A percentile compares a stretch with the other conserved stretches of the same genome.
phyloP scores from a whole-genome alignment of 2,888 invertebrate species.

The Lissocephala sabroskyi region DNA sequence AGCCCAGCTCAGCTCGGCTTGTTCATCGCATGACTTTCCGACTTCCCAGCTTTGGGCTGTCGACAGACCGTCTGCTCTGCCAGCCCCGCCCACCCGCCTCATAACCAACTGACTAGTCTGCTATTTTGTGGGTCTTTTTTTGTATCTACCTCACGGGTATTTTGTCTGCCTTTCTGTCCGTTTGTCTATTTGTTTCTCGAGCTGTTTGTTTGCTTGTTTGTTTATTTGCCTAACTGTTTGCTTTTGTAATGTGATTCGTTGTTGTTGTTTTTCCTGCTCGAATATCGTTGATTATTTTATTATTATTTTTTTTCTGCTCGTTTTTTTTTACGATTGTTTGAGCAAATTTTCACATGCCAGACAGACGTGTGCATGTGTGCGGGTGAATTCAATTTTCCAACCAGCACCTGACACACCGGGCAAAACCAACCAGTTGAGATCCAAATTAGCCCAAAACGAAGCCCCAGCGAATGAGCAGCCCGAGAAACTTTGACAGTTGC shows the following conservation, averaged over 20 bases:
- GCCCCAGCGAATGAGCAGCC: slow-evolving; percentile 1
- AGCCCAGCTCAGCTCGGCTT: no score
- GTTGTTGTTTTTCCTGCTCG: slow-evolving; percentile 28
- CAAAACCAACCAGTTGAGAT: slow-evolving; percentile 6
- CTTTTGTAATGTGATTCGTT: slow-evolving; percentile 55
- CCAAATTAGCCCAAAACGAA: slow-evolving; percentile 30
- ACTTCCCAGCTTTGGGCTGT: no score
- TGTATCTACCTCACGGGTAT: background rate
- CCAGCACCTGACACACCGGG: background rate
- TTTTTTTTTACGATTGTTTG: slow-evolving; percentile 43
- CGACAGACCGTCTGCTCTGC: background rate
- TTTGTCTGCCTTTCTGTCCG: slow-evolving; percentile 16
- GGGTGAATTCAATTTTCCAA: slow-evolving; percentile 2
- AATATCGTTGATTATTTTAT: slow-evolving; percentile 48
- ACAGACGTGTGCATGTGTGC: background rate
- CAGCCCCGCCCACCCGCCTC: no score
- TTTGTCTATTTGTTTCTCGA: slow-evolving; percentile 18
- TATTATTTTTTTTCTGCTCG: slow-evolving; percentile 60
- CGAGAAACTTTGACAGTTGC: slow-evolving; percentile 48
- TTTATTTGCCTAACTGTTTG: slow-evolving; percentile 58
- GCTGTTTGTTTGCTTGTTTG: slow-evolving; percentile 21
- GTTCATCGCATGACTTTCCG: no score
- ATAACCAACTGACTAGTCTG: no score
- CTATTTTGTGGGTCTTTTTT: no score
- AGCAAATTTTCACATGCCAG: slow-evolving; percentile 60